A percentile compares a stretch with the other conserved stretches of the same genome.
phyloP scores from a whole-genome alignment of 2,888 invertebrate species.

The Rhingia rostrata region DNA sequence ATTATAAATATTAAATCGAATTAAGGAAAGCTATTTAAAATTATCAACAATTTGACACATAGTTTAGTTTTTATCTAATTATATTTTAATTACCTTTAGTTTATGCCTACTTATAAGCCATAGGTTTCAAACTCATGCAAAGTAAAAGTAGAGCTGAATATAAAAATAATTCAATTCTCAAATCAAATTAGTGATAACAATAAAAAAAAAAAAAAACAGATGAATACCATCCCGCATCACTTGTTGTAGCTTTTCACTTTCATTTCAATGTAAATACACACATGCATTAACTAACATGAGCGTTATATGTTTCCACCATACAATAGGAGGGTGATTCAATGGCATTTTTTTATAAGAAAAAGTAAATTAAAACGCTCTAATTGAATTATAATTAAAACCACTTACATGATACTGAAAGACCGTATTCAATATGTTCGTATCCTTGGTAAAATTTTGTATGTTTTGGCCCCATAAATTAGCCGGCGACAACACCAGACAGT shows the following conservation, averaged over 20 bases:
- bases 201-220: no score
- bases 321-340: constrained; percentile 26
- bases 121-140: no score
- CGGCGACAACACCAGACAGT: constrained; percentile 95
- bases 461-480: constrained; percentile 97
- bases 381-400: constrained; percentile 74
- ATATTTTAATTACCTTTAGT: no score
- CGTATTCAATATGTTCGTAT: constrained; percentile 91
- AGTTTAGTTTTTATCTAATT: no score
- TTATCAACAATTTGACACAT: no score
- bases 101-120: no score
- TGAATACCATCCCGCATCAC: neutral
- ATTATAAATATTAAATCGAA: no score
- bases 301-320: neutral
- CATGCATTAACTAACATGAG: neutral
- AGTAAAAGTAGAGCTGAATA: no score
- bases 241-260: constrained; percentile 33
- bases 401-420: constrained; percentile 92
- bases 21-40: no score
- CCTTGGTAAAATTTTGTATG: constrained; percentile 89
- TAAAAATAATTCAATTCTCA: no score
- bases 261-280: constrained; percentile 22
- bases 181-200: no score
- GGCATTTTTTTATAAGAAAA: constrained; percentile 21
- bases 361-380: constrained; percentile 54